Evolutionary conservation across 2,797 vertebrate genomes (phyloP).

Genomic region (Amblyraja radiata): DNA sequence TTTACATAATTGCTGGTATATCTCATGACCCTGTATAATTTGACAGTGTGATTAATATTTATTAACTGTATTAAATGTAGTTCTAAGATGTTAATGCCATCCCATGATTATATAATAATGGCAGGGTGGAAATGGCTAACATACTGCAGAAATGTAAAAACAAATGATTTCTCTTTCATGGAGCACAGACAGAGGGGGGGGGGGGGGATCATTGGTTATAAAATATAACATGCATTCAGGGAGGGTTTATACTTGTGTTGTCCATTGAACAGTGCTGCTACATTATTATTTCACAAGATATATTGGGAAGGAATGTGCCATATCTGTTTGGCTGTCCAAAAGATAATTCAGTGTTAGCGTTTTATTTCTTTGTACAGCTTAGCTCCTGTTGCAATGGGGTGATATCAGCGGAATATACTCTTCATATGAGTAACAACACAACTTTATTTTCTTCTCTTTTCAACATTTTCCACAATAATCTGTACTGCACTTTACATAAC

Average conservation of each 20-base stretch:
- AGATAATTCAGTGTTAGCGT: not conserved
- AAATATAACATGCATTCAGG: not conserved
- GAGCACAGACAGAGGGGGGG: not conserved
- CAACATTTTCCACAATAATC: not conserved
- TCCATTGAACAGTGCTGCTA: not conserved
- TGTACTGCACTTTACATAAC: not conserved
- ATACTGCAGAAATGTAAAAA: not conserved
- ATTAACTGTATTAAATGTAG: not conserved
- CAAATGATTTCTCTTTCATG: not conserved
- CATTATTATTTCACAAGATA: not conserved
- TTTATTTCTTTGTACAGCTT: not conserved
- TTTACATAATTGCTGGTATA: not conserved
- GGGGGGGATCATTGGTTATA: not conserved
- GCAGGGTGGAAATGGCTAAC: not conserved
- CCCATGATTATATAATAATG: not conserved
- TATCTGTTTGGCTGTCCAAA: not conserved
- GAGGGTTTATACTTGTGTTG: too few species aligned
- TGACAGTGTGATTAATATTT: slow-evolving; percentile 6
- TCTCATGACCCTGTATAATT: not conserved
- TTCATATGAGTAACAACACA: not conserved
- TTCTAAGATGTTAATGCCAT: not conserved
- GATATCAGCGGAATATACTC: not conserved
- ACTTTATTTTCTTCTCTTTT: not conserved
- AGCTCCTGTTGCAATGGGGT: not conserved
- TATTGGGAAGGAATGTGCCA: not conserved